These are phyloP conservation scores for Amphipoea lucens DNA, from an alignment of 2,888 invertebrate genomes.

Conservation along the genomic window DNA sequence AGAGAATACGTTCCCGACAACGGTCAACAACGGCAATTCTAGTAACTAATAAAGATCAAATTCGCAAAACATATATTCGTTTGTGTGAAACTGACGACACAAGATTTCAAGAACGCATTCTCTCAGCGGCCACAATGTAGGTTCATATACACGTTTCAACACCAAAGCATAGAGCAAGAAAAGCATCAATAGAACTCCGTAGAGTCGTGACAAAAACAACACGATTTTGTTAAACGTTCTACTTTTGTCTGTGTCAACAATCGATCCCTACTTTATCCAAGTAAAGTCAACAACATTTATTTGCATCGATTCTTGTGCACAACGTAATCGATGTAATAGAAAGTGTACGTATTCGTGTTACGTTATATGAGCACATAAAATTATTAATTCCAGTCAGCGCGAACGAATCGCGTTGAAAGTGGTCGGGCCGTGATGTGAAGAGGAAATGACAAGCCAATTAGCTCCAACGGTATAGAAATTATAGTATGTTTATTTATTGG, in stretches of 20 bases:
- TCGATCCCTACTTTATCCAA: neutral
- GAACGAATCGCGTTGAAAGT: conserved; percentile 62
- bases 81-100: no score
- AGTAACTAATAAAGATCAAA: no score
- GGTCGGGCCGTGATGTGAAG: conserved; percentile 53
- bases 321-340: conserved; percentile 56
- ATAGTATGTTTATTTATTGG: conserved; percentile 33
- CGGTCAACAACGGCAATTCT: no score
- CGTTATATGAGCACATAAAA: conserved; percentile 53
- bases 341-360: conserved; percentile 57
- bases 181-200: conserved; percentile 1
- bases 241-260: conserved; percentile 18
- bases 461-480: conserved; percentile 19
- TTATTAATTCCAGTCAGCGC: conserved; percentile 67
- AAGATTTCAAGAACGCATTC: no score
- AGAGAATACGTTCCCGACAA: no score
- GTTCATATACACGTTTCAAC: conserved; percentile 19
- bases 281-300: conserved; percentile 14
- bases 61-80: no score
- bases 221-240: conserved; percentile 2
- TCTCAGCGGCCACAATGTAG: no score
- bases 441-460: conserved; percentile 65
- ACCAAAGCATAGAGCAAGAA: neutral
- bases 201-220: conserved; percentile 27
- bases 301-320: conserved; percentile 29